These are phyloP conservation scores for Sylvia borin DNA, from an alignment of 2,797 vertebrate species.

Conservation along the genomic window DNA sequence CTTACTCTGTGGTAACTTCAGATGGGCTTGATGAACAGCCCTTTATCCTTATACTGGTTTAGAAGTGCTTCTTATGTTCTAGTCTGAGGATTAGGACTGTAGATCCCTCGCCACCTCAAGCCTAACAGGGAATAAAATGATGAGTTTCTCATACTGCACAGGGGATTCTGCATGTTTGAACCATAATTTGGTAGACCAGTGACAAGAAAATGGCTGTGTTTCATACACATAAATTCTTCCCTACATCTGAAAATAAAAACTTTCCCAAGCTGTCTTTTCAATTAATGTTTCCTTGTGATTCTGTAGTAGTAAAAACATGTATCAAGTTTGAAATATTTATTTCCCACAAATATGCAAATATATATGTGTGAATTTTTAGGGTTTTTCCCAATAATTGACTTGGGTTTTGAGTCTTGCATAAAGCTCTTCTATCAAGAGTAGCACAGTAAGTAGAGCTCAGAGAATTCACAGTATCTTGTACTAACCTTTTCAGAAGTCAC, in stretches of 20 bases:
- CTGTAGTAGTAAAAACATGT: background rate
- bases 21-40: slow-evolving; percentile 9
- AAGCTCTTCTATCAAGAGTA: background rate
- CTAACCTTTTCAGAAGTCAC: background rate
- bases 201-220: background rate
- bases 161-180: background rate
- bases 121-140: background rate
- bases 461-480: background rate
- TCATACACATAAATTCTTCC: background rate
- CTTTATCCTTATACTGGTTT: slow-evolving; percentile 44
- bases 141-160: background rate
- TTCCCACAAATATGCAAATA: background rate
- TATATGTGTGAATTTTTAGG: background rate
- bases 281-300: background rate
- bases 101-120: background rate
- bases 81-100: slow-evolving; percentile 17
- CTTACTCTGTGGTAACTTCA: background rate
- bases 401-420: background rate
- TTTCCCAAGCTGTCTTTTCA: background rate
- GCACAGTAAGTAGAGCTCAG: background rate
- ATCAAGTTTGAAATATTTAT: background rate
- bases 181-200: background rate
- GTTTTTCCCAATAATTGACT: background rate
- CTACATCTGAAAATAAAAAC: background rate
- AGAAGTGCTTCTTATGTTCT: slow-evolving; percentile 6